A percentile compares a stretch with the other conserved stretches of the same genome.
phyloP scores from a whole-genome alignment of 2,888 invertebrate genomes.

The Tyria jacobaeae region DNA sequence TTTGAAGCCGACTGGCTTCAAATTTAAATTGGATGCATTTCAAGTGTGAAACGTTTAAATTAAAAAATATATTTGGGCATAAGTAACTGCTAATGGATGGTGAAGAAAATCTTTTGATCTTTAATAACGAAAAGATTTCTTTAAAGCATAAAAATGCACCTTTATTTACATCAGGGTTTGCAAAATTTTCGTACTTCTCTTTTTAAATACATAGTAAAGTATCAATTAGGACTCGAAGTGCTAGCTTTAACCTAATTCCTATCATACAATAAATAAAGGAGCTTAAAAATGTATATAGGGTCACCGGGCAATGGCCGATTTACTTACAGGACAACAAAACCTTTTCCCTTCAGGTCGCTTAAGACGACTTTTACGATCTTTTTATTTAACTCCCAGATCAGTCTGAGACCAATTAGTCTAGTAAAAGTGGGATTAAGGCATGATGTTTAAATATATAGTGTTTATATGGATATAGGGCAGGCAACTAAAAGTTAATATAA shows the following conservation, averaged over 20 bases:
- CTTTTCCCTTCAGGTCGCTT: constrained; percentile 14
- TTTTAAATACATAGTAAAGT: neutral
- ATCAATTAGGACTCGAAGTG: constrained; percentile 9
- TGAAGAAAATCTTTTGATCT: constrained; percentile 15
- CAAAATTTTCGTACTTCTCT: neutral
- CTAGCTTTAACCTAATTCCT: constrained; percentile 6
- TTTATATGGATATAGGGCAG: no score
- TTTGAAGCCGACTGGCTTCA: constrained; percentile 24
- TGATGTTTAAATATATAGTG: neutral
- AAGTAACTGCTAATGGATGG: constrained; percentile 15
- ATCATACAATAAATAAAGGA: constrained; percentile 8
- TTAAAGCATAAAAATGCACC: neutral
- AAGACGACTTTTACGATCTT: constrained; percentile 19
- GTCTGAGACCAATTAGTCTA: constrained; percentile 16
- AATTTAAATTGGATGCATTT: constrained; percentile 38
- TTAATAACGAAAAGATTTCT: neutral
- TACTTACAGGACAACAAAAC: constrained; percentile 20
- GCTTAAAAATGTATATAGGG: constrained; percentile 16
- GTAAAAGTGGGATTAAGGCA: constrained; percentile 1
- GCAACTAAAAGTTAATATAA: no score
- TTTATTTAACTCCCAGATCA: constrained; percentile 18
- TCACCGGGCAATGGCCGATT: constrained; percentile 18
- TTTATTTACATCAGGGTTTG: neutral
- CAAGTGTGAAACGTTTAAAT: constrained; percentile 29
- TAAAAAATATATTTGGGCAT: constrained; percentile 27